These are phyloP conservation scores for Sebastiscus albofasciatus DNA, from an alignment of 2,797 vertebrate species.

Conservation along the genomic window DNA sequence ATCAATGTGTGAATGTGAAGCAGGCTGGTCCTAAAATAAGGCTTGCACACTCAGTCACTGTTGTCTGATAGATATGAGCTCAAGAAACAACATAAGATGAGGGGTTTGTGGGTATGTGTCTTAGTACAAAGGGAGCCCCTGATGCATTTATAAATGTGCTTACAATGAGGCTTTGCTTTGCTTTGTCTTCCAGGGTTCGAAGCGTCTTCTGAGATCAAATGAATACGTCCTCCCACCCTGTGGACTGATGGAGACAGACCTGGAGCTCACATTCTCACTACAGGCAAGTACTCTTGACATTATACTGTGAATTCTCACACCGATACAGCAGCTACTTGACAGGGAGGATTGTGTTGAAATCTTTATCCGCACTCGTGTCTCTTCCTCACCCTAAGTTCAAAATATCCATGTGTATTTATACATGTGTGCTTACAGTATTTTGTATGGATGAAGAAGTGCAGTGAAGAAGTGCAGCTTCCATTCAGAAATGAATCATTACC, in stretches of 20 bases:
- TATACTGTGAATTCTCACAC: constrained; percentile 56
- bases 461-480: not conserved
- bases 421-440: not conserved
- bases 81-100: not conserved
- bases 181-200: constrained; percentile 84
- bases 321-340: constrained; percentile 21
- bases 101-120: not conserved
- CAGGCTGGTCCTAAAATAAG: constrained; percentile 37
- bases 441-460: not conserved
- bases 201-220: constrained; percentile 90
- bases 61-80: constrained; percentile 8
- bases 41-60: not conserved
- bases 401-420: not conserved
- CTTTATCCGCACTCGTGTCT: not conserved
- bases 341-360: constrained; percentile 10
- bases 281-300: constrained; percentile 82
- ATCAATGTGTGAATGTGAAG: constrained; percentile 56
- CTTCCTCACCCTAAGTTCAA: not conserved
- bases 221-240: constrained; percentile 89
- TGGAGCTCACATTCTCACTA: constrained; percentile 93
- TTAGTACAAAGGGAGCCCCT: not conserved
- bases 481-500: not conserved
- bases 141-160: not conserved
- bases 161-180: not conserved
- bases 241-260: constrained; percentile 92